Percentiles rank a stretch among this genome's conserved stretches.
These are phyloP conservation scores for Phorcus lineatus DNA, from an alignment of 2,888 invertebrate species.

Conservation along the genomic window DNA sequence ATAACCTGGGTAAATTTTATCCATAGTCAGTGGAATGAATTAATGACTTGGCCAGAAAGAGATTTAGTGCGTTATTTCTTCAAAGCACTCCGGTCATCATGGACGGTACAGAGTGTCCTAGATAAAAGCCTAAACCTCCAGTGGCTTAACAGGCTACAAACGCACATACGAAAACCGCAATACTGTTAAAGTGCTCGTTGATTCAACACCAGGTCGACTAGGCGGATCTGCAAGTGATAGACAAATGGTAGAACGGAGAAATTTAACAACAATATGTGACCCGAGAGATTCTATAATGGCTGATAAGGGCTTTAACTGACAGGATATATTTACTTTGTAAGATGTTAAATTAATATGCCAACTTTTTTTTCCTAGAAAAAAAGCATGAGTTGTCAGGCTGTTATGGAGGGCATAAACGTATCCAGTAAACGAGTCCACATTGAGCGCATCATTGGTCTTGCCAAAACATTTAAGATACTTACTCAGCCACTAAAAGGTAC, in stretches of 20 bases:
- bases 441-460: constrained; percentile 47
- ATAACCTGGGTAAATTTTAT: no score
- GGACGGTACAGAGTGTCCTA: constrained; percentile 54
- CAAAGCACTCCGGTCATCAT: constrained; percentile 48
- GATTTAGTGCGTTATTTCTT: constrained; percentile 41
- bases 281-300: constrained; percentile 46
- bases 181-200: constrained; percentile 50
- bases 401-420: constrained; percentile 44
- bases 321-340: constrained; percentile 44
- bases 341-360: no score
- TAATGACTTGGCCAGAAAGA: constrained; percentile 40
- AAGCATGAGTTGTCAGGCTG: constrained; percentile 37
- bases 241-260: background rate
- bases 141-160: constrained; percentile 49
- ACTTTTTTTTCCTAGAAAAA: constrained; percentile 51
- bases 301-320: no score
- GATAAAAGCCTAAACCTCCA: constrained; percentile 46
- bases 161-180: constrained; percentile 57
- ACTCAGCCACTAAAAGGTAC: constrained; percentile 35
- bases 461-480: constrained; percentile 43
- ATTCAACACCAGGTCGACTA: no score
- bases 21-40: constrained; percentile 40
- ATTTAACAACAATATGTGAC: constrained; percentile 35
- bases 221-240: constrained; percentile 55
- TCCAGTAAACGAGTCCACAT: constrained; percentile 49